Percentiles rank a stretch among this genome's conserved stretches.
These are phyloP conservation scores for Stylophora pistillata DNA, from an alignment of 64 coral and sea anemone species.

Conservation along the genomic window DNA sequence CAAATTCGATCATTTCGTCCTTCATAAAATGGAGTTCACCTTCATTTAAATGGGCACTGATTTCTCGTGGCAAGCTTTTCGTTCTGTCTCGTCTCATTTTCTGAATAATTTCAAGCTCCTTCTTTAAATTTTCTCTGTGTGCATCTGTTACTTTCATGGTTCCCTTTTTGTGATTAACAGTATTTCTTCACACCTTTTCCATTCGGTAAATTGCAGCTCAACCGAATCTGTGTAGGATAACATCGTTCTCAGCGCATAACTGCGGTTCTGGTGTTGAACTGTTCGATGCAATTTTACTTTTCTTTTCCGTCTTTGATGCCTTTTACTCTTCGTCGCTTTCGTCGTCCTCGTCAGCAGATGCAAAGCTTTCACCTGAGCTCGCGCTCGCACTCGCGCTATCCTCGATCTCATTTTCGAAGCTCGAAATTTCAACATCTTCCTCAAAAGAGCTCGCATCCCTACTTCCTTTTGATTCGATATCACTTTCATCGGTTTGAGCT, in stretches of 20 bases:
- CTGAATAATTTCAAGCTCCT: slow-evolving; percentile 26
- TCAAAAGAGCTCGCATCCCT: not conserved
- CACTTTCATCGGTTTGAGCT: slow-evolving; percentile 21
- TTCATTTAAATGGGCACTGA: slow-evolving; percentile 26
- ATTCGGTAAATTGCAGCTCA: slow-evolving; percentile 24
- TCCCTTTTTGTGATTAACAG: slow-evolving; percentile 24
- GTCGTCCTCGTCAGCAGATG: no score
- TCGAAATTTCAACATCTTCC: no score
- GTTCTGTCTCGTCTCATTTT: slow-evolving; percentile 17
- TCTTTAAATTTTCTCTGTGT: slow-evolving; percentile 5
- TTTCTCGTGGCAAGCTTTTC: slow-evolving; percentile 12
- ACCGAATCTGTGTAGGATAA: slow-evolving; percentile 35
- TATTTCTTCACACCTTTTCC: slow-evolving; percentile 33
- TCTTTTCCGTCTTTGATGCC: no score
- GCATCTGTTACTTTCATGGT: slow-evolving; percentile 27
- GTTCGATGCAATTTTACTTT: not conserved
- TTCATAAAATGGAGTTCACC: slow-evolving; percentile 22
- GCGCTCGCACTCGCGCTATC: not conserved
- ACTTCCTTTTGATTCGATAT: slow-evolving; percentile 9
- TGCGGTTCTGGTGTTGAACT: not conserved
- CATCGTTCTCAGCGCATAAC: not conserved
- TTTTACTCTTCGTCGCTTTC: no score
- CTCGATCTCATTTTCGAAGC: no score
- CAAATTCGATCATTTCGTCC: slow-evolving; percentile 29
- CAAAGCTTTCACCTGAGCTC: no score